Conservation (phyloP, 1,140 invertebrate species). For the Diprion similis region DNA sequence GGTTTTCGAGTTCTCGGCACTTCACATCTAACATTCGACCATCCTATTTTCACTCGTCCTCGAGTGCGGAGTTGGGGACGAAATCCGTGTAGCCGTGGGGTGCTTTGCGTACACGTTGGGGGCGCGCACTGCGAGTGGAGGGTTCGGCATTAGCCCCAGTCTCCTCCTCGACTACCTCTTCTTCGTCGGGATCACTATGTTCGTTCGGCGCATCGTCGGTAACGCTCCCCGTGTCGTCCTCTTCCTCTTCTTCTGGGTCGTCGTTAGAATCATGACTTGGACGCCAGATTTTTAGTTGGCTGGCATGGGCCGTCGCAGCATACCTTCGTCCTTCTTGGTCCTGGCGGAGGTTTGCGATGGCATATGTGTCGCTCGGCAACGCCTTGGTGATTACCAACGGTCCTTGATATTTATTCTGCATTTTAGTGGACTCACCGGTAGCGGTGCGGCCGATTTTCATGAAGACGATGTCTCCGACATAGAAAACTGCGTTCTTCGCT, state of each 20-base stretch:
- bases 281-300: slow-evolving; percentile 15
- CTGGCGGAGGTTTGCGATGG: background rate
- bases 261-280: slow-evolving; percentile 5
- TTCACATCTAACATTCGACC: too few species aligned
- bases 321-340: slow-evolving; percentile 9
- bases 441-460: slow-evolving; percentile 13
- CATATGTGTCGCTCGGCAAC: slow-evolving; percentile 14
- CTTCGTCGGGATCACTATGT: slow-evolving; percentile 7
- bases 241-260: background rate
- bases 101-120: background rate
- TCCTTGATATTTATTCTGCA: slow-evolving; percentile 17
- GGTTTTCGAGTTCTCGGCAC: too few species aligned
- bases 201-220: background rate
- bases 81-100: background rate
- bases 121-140: background rate
- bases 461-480: slow-evolving; percentile 20
- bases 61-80: background rate
- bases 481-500: slow-evolving; percentile 6
- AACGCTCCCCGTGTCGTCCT: background rate
- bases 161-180: background rate
- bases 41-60: background rate
- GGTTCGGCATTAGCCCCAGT: background rate
- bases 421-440: slow-evolving; percentile 10
- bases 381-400: slow-evolving; percentile 9
- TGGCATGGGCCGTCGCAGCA: slow-evolving; percentile 17